Base-by-base conservation (phyloP, 2,888 invertebrate genomes). In the Nesidiocoris tenuis region DNA sequence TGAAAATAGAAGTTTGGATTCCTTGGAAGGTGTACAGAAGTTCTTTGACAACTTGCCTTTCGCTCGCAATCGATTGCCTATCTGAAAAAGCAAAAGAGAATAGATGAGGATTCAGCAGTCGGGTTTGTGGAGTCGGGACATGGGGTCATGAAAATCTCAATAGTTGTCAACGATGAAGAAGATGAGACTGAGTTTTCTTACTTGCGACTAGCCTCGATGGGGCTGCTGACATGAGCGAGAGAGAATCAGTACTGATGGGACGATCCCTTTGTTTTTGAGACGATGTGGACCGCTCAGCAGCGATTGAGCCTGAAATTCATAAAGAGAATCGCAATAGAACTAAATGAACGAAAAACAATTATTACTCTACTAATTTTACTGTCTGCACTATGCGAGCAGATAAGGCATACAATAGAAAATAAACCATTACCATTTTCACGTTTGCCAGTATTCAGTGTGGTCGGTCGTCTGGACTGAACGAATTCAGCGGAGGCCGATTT, bases 11-110 rank as follows among this genome's bases (percentile, higher is more conserved):
- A 19, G 94, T 91, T 81, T 93, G 91, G 77, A 97, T 93, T 1
- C 97, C 97, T 82, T 95, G 94, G 79, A 96, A 91, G 0, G 91
- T 90, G 81, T 92, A 91, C 66, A 97, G 88, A 12, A 95, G 88
- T 81, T 94, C 95, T 81, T 91, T 89, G 0, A 93, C 89, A 77
- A 90, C 82, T 19, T 68, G 61, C 54, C 61, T 55, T 54, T 74
- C 77, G 9, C 77, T 67, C 5, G 71, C 71, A n/a, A 66, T 25
- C 12, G 24, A 67, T 65, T 77, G 75, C 61, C 61, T 71, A 59
- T 39, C 77, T 77, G 65, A 64, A 74, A 55, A 25, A 61, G 1
- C 1, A 74, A 39, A 67, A 18, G n/a, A n/a, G n/a, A n/a, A n/a
- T n/a, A n/a, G n/a, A n/a, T n/a, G n/a, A n/a, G n/a, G n/a, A n/a